These are phyloP conservation scores for Zhengitettix transpicula DNA, from an alignment of 2,888 invertebrate species.

Conservation along the genomic window DNA sequence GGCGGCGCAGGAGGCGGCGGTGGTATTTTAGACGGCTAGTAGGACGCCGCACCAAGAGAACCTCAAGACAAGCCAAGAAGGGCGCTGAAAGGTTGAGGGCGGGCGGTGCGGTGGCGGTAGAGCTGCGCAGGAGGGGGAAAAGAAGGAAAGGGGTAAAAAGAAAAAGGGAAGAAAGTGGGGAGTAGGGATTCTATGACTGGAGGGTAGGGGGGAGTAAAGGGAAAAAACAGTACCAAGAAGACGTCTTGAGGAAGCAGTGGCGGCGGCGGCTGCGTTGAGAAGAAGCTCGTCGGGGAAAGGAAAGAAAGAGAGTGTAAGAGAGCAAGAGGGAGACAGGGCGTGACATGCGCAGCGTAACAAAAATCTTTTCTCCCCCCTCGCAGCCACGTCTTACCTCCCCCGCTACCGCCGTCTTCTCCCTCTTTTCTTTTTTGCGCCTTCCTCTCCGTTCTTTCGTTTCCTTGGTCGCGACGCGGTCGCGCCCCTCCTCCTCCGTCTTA, in stretches of 20 bases:
- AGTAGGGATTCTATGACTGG: background rate
- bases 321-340: background rate
- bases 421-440: background rate
- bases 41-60: conserved; percentile 2
- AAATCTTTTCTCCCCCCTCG: background rate
- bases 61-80: conserved; percentile 13
- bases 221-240: background rate
- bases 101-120: background rate
- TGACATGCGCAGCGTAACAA: background rate
- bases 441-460: conserved; percentile 9
- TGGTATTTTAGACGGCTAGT: conserved; percentile 4
- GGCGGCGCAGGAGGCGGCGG: background rate
- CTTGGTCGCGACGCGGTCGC: conserved; percentile 9
- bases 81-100: conserved; percentile 7
- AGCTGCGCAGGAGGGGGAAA: background rate
- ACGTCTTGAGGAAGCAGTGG: background rate
- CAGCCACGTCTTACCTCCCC: background rate
- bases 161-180: background rate
- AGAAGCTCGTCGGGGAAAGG: background rate
- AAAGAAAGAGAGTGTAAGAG: background rate
- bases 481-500: conserved; percentile 4
- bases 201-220: background rate
- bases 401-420: background rate
- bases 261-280: background rate
- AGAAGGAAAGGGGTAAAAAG: background rate